Evolutionary conservation across 2,888 invertebrate genomes (phyloP), one percentile per base, ranked within the genome.

Genomic region (Deilephila porcellus): DNA sequence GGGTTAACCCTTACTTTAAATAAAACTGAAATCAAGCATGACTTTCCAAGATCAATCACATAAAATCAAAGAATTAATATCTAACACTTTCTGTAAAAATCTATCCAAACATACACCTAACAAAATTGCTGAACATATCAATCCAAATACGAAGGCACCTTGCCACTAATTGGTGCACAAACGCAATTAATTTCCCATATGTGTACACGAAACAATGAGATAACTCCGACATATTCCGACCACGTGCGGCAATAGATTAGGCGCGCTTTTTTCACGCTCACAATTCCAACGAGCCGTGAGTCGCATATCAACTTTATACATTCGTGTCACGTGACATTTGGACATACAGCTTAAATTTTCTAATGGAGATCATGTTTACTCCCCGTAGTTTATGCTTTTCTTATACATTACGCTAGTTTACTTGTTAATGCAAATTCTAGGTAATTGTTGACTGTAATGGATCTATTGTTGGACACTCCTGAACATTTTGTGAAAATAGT

Each of bases 231-330:
- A 59, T 81, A 82, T 82, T 83, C 82, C 53, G 74, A 73, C 71
- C 75, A 77, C 80, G 79, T 72, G 76, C 76, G 76, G 74, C 72
- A 76, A 79, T 78, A 78, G 79, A 79, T 81, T 78, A 80, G 60
- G 75, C 67, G 72, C 70, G 72, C 72, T 76, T 75, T 78, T 77
- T 80, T 81, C 75, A 80, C 77, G 75, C 71, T 77, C 76, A 75
- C 81, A 77, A 82, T 83, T 82, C 81, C 73, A 78, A 71, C 64
- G 70, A 76, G 75, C 73, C 81, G 71, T 72, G 79, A 59, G 62
- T 70, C 70, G 81, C 82, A 82, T 82, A 81, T 75, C 63, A 83
- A 83, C 74, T 71, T 52, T 37, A 20, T 25, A 37, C 25, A 63
- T 70, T 60, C 71, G 11, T 20, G 71, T 71, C 73, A 70, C 73